Evolutionary conservation across 1,140 invertebrate genomes (phyloP).

Genomic region (Diabrotica virgifera): DNA sequence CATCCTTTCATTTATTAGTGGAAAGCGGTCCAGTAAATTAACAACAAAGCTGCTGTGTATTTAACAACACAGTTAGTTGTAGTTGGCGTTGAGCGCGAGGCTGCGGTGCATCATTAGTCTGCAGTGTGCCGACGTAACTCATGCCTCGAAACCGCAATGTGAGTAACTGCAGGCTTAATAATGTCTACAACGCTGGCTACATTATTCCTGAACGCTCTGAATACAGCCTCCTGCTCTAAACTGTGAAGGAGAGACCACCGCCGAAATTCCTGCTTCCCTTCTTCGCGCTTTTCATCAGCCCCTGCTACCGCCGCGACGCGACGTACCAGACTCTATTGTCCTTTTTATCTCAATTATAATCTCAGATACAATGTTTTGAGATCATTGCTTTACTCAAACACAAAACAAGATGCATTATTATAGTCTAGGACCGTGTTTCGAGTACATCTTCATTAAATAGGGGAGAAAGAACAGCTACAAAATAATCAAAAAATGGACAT

Average conservation of each 20-base stretch:
- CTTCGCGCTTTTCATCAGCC: constrained; percentile 7
- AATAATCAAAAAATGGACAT: too few species aligned
- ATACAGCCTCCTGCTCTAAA: constrained; percentile 4
- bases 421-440: too few species aligned
- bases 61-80: constrained; percentile 28
- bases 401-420: too few species aligned
- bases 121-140: constrained; percentile 37
- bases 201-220: constrained; percentile 29
- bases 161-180: constrained; percentile 45
- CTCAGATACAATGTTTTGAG: too few species aligned
- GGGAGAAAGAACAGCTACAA: too few species aligned
- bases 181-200: constrained; percentile 36
- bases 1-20: constrained; percentile 16
- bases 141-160: constrained; percentile 40
- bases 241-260: not conserved
- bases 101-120: constrained; percentile 39
- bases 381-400: too few species aligned
- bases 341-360: not conserved
- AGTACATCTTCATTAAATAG: too few species aligned
- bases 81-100: constrained; percentile 25
- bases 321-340: constrained; percentile 5
- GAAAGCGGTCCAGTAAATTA: constrained; percentile 27
- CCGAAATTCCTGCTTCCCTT: constrained; percentile 6
- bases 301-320: not conserved
- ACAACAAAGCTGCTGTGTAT: constrained; percentile 28